phyloP scores from a whole-genome alignment of 2,888 invertebrate genomes.

The Orchestes rusci region DNA sequence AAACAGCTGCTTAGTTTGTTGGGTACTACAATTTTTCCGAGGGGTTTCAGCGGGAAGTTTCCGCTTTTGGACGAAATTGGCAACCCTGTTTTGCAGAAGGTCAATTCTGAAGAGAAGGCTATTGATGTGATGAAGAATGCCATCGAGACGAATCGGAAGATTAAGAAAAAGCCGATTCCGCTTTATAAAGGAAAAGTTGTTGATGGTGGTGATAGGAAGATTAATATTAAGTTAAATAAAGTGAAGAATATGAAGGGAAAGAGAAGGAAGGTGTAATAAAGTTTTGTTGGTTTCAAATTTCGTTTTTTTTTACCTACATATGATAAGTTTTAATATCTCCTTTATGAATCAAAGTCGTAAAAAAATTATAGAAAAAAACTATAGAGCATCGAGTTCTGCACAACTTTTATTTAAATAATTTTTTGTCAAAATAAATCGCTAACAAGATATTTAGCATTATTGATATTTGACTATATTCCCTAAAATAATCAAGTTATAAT shows the following conservation, averaged over 20 bases:
- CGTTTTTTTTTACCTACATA: too few relatives aligned
- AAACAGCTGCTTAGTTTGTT: constrained; percentile 50
- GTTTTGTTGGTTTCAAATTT: background rate
- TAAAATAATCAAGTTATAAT: too few relatives aligned
- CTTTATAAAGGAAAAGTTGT: constrained; percentile 34
- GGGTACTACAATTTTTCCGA: constrained; percentile 57
- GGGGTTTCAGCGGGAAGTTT: constrained; percentile 60
- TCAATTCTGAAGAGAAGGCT: constrained; percentile 42
- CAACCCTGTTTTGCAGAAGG: constrained; percentile 3
- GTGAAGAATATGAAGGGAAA: constrained; percentile 9
- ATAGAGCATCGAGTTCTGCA: too few relatives aligned
- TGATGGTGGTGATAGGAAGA: constrained; percentile 7
- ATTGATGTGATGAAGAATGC: constrained; percentile 51
- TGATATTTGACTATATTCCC: too few relatives aligned
- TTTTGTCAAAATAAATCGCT: too few relatives aligned
- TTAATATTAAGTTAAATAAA: constrained; percentile 18
- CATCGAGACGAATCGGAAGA: constrained; percentile 34
- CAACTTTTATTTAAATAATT: too few relatives aligned
- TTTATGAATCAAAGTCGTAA: too few relatives aligned
- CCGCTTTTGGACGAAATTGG: constrained; percentile 38
- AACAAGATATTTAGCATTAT: too few relatives aligned
- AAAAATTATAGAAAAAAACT: too few relatives aligned
- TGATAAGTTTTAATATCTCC: too few relatives aligned
- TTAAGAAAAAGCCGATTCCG: constrained; percentile 30
- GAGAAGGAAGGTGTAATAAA: constrained; percentile 1